Base-by-base conservation (phyloP, 2,113 vertebrate species). In the Corythaixoides concolor region DNA sequence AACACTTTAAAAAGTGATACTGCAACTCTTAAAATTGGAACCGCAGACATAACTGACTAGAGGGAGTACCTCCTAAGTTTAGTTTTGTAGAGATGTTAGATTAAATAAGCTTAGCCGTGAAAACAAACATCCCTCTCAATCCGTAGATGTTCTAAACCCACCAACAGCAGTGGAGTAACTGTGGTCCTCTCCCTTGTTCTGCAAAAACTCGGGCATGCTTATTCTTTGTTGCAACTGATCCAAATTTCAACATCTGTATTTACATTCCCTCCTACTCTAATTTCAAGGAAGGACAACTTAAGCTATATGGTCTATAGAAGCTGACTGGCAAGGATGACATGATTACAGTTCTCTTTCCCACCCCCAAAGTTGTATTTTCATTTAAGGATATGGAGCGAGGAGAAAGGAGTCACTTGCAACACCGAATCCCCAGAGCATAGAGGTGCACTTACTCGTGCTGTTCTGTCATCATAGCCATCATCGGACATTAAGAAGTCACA, bases 401-500 rank as follows among this genome's bases (percentile, higher is more conserved):
- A 56, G 62, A 85, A 45, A 75, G 70, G 43, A 72, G 37, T 16
- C 52, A 43, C 63, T 41, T 28, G 14, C 74, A 64, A 83, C 52
- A 85, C 8, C 2, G 1, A 85, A 89, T 32, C 45, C 93, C 93
- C 60, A 0, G 20, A 93, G 90, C 83, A 86, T 45, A 87, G 79
- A 92, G 66, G 59, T 70, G 74, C 96, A 98, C 97, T 98, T 98
- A 99, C 99, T 99, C 98, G 98, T 23, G 98, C 98, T 3, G 98
- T 98, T 90, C 98, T 97, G 98, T 99, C 99, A 11, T 98, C 98
- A 2, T 97, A 98, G 53, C 97, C 98, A 20, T 98, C 90, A 7
- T 99, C 98, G 6, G 97, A 98, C 95, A 98, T 98, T 19, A 99
- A 90, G 89, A 99, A 99, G 95, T 99, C 98, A 92, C 99, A 99